A percentile compares a stretch with the other conserved stretches of the same genome.
These are phyloP conservation scores for Styela plicata DNA, from an alignment of 23 tunicate genomes.

Conservation along the genomic window DNA sequence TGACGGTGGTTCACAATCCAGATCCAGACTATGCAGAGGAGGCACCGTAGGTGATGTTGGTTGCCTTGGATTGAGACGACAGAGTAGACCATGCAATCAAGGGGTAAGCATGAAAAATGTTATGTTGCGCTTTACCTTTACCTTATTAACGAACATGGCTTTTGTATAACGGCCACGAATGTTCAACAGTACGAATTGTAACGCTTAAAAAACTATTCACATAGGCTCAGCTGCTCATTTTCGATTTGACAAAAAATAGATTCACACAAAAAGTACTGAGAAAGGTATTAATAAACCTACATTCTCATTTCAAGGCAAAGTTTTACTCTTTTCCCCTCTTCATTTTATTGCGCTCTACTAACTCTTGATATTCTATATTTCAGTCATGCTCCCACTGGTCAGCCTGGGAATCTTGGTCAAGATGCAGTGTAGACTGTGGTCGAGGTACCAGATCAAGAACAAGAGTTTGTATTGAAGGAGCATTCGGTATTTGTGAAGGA, in stretches of 20 bases:
- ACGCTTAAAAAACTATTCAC: no score
- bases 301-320: no score
- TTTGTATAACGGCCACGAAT: no score
- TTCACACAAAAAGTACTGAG: no score
- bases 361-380: no score
- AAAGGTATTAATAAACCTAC: no score
- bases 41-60: slow-evolving; percentile 9
- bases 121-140: neutral
- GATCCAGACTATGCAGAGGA: slow-evolving; percentile 11
- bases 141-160: no score
- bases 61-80: slow-evolving; percentile 2
- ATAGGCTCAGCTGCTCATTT: no score
- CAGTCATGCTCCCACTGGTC: slow-evolving; percentile 65
- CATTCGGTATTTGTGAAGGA: slow-evolving; percentile 15
- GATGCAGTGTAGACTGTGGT: slow-evolving; percentile 50
- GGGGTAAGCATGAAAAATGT: slow-evolving; percentile 4
- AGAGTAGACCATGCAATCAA: slow-evolving; percentile 14
- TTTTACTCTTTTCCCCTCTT: no score
- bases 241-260: no score
- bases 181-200: no score
- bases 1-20: slow-evolving; percentile 23
- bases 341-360: no score
- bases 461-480: slow-evolving; percentile 18
- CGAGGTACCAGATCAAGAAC: slow-evolving; percentile 36
- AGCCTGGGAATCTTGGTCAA: slow-evolving; percentile 39